phyloP scores from a whole-genome alignment of 2,113 vertebrate genomes.

The Indicator indicator region DNA sequence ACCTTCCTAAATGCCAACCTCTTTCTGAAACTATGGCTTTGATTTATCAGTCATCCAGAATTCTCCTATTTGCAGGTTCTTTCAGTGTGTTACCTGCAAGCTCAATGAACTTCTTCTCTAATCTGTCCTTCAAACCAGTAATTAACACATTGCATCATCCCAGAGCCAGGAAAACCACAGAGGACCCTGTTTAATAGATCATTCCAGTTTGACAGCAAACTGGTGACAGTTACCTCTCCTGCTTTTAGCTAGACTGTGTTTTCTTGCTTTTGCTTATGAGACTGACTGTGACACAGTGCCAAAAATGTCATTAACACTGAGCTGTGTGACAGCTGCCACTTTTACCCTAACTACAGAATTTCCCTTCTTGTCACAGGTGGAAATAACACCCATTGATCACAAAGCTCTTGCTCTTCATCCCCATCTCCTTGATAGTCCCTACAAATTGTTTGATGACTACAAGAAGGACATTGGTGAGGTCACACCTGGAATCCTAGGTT shows the following conservation, averaged over 20 bases:
- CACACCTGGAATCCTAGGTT: too few relatives aligned
- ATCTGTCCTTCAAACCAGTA: not conserved
- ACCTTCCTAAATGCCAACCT: not conserved
- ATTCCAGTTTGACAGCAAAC: not conserved
- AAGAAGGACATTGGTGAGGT: not conserved
- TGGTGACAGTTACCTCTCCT: not conserved
- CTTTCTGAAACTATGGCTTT: not conserved
- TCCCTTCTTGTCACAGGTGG: not conserved
- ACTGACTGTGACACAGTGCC: not conserved
- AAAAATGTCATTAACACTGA: not conserved
- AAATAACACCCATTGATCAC: not conserved
- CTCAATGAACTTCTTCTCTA: not conserved
- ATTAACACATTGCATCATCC: not conserved
- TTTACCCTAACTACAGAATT: not conserved
- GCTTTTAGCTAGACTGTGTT: not conserved
- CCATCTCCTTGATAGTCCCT: not conserved
- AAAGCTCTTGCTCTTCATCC: not conserved
- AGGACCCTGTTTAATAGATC: not conserved
- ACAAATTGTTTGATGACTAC: not conserved
- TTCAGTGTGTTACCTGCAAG: not conserved
- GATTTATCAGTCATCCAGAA: not conserved
- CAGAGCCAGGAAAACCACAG: not conserved
- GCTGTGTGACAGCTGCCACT: conserved; percentile 31
- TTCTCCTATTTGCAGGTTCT: not conserved
- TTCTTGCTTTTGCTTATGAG: not conserved